A percentile compares a stretch with the other conserved stretches of the same genome.
These are phyloP conservation scores for Triplophysa tibetana DNA, from an alignment of 2,113 vertebrate species.

Conservation along the genomic window DNA sequence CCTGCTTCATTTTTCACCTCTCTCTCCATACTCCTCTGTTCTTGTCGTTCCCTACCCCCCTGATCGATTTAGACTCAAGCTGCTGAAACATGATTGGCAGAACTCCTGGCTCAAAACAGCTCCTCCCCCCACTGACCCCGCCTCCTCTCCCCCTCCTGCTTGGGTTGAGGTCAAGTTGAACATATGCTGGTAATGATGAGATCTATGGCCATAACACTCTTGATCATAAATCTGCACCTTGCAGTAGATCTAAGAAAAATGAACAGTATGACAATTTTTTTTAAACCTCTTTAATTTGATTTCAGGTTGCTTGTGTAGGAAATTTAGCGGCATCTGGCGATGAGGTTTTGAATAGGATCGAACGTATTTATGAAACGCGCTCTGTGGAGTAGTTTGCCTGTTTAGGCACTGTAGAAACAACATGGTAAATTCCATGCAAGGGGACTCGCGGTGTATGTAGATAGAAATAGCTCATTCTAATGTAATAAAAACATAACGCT, in stretches of 20 bases:
- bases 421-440: too few relatives aligned
- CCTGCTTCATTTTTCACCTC: constrained; percentile 20
- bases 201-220: constrained; percentile 27
- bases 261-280: not conserved
- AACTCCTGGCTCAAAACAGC: constrained; percentile 28
- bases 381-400: too few relatives aligned
- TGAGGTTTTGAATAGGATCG: too few relatives aligned
- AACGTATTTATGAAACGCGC: too few relatives aligned
- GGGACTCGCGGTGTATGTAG: too few relatives aligned
- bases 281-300: not conserved
- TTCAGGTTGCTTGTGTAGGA: not conserved
- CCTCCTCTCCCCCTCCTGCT: constrained; percentile 56
- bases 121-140: constrained; percentile 44
- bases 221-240: not conserved
- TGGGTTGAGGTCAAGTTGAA: constrained; percentile 52
- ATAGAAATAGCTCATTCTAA: too few relatives aligned
- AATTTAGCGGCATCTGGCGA: not conserved
- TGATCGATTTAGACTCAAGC: constrained; percentile 44
- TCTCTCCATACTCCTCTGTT: constrained; percentile 24
- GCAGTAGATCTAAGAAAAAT: not conserved
- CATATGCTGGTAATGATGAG: constrained; percentile 58
- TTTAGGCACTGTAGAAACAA: too few relatives aligned
- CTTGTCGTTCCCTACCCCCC: constrained; percentile 41
- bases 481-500: too few relatives aligned
- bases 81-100: constrained; percentile 49